Evolutionary conservation across 2,888 invertebrate species (phyloP).

Genomic region (Fragum whitleyi): DNA sequence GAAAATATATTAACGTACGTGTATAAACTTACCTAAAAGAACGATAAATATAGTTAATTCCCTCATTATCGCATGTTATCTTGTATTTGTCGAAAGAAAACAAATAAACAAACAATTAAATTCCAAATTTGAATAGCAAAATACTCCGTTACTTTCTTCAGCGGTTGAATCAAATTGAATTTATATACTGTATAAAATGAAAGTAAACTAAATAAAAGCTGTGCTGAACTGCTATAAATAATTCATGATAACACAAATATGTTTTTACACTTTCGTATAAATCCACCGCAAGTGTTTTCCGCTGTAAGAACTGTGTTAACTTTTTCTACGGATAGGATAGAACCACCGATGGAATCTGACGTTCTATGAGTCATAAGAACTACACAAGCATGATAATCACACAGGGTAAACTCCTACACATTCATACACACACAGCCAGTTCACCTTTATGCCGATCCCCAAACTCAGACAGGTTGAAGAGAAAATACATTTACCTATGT

Average conservation of each 20-base stretch:
- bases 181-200: not conserved
- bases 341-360: slow-evolving; percentile 9
- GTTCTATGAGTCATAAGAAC: slow-evolving; percentile 17
- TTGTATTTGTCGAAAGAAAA: not conserved
- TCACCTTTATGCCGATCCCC: slow-evolving; percentile 14
- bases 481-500: slow-evolving; percentile 26
- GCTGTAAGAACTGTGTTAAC: not conserved
- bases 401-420: slow-evolving; percentile 12
- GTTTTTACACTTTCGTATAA: not conserved
- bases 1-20: too few species aligned
- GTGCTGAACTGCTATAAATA: slow-evolving; percentile 12
- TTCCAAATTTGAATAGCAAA: not conserved
- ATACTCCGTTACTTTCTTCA: not conserved
- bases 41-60: not conserved
- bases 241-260: slow-evolving; percentile 18
- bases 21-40: slow-evolving; percentile 9
- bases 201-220: slow-evolving; percentile 7
- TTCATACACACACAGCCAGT: not conserved
- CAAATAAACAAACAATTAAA: slow-evolving; percentile 2
- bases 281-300: slow-evolving; percentile 6
- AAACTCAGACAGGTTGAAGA: slow-evolving; percentile 12
- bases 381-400: slow-evolving; percentile 17
- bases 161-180: not conserved
- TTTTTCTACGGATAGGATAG: not conserved
- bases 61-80: slow-evolving; percentile 17